These are phyloP conservation scores for Manis javanica DNA, from an alignment of 2,797 vertebrate genomes.

Conservation along the genomic window DNA sequence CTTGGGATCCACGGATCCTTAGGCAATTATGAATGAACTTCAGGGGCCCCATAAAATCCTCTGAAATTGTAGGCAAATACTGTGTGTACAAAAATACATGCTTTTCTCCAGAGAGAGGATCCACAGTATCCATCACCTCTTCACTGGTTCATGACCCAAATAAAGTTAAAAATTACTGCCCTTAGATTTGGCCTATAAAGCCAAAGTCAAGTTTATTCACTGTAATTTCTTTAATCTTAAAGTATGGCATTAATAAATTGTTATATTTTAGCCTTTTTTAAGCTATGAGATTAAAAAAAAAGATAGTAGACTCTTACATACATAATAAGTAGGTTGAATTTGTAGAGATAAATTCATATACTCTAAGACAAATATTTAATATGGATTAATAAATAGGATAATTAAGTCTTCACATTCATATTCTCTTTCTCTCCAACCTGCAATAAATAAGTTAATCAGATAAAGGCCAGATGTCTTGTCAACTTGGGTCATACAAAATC, in stretches of 20 bases:
- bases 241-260: not conserved
- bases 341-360: not conserved
- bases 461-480: not conserved
- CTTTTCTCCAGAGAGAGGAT: not conserved
- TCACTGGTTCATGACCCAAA: not conserved
- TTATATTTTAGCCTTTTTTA: constrained; percentile 1
- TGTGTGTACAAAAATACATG: not conserved
- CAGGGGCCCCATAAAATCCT: not conserved
- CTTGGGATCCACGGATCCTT: not conserved
- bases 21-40: not conserved
- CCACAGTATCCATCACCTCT: not conserved
- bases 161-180: constrained; percentile 26
- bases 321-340: not conserved
- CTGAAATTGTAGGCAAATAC: constrained; percentile 16
- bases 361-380: not conserved
- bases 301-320: not conserved
- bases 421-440: not conserved
- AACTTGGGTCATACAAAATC: not conserved
- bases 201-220: constrained; percentile 43
- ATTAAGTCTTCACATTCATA: not conserved
- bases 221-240: constrained; percentile 29
- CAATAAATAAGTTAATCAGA: not conserved
- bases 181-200: not conserved
- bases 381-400: not conserved
- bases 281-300: not conserved